Conservation (phyloP, 2,888 invertebrate genomes). For the Ypsolopha sequella region DNA sequence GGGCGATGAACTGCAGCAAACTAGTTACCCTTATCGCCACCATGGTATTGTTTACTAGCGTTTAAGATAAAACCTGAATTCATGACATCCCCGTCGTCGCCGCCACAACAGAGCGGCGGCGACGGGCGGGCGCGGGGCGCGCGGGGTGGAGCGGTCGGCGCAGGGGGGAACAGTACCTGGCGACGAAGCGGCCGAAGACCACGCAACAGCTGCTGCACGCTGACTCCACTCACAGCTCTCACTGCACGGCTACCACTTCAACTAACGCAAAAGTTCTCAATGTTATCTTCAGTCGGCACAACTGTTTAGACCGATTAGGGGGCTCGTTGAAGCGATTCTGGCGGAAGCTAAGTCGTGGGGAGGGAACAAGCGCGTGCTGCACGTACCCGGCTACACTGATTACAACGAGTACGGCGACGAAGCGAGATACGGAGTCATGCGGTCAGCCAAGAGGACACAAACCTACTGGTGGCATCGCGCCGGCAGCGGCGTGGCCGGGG, state of each 20-base stretch:
- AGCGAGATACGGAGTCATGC: conserved; percentile 72
- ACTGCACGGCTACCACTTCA: conserved; percentile 36
- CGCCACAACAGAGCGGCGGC: conserved; percentile 9
- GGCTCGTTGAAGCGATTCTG: conserved; percentile 35
- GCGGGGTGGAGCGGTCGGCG: conserved; percentile 8
- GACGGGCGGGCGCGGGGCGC: conserved; percentile 22
- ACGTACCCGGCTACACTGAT: conserved; percentile 40
- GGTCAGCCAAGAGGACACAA: conserved; percentile 72
- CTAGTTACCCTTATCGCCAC: not conserved
- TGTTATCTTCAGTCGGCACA: conserved; percentile 31
- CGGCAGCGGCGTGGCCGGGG: conserved; percentile 37
- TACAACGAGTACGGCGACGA: conserved; percentile 66
- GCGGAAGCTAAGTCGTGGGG: conserved; percentile 50
- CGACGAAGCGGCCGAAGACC: conserved; percentile 35
- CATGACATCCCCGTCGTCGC: not conserved
- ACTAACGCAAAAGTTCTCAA: conserved; percentile 31
- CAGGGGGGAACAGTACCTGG: conserved; percentile 48
- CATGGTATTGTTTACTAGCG: not conserved
- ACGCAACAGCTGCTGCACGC: conserved; percentile 8
- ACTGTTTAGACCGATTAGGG: conserved; percentile 17
- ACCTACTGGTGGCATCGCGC: conserved; percentile 65
- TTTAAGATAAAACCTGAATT: conserved; percentile 1
- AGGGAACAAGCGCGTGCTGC: conserved; percentile 57
- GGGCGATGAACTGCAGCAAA: not conserved
- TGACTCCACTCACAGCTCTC: conserved; percentile 19